These are phyloP conservation scores for Microctenopoma stevenorrisi DNA, from an alignment of 2,797 vertebrate genomes.

Conservation along the genomic window DNA sequence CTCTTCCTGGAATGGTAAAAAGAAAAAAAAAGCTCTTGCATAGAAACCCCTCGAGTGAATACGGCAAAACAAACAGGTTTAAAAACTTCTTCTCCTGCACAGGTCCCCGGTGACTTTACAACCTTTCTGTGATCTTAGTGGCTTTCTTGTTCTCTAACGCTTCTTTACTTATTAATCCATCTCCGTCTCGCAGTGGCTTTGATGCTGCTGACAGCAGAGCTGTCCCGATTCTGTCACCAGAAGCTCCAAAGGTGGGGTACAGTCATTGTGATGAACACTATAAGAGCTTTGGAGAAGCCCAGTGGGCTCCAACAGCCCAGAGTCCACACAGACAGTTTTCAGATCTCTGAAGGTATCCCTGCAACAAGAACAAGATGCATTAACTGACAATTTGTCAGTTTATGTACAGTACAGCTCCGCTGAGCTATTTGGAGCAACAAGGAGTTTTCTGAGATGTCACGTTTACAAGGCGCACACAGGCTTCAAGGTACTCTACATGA, in stretches of 20 bases:
- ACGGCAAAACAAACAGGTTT: constrained; percentile 67
- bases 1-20: constrained; percentile 39
- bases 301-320: constrained; percentile 20
- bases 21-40: constrained; percentile 15
- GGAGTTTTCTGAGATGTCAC: constrained; percentile 28
- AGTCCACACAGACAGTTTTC: constrained; percentile 40
- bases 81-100: constrained; percentile 50
- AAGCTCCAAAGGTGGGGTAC: constrained; percentile 59
- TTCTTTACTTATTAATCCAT: constrained; percentile 79
- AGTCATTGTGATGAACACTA: constrained; percentile 45
- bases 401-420: constrained; percentile 49
- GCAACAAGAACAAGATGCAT: constrained; percentile 39
- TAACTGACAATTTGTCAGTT: constrained; percentile 59
- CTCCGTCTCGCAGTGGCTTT: constrained; percentile 63
- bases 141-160: constrained; percentile 64
- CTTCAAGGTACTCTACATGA: constrained; percentile 39
- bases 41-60: constrained; percentile 38
- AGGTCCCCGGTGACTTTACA: constrained; percentile 56
- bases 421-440: constrained; percentile 36
- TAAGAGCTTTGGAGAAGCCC: constrained; percentile 39
- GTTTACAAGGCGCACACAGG: background rate
- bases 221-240: constrained; percentile 80
- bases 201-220: constrained; percentile 57
- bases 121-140: constrained; percentile 56
- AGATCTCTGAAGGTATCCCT: constrained; percentile 31